Evolutionary conservation across 2,113 vertebrate species (phyloP).

Genomic region (Neolamprologus toae): DNA sequence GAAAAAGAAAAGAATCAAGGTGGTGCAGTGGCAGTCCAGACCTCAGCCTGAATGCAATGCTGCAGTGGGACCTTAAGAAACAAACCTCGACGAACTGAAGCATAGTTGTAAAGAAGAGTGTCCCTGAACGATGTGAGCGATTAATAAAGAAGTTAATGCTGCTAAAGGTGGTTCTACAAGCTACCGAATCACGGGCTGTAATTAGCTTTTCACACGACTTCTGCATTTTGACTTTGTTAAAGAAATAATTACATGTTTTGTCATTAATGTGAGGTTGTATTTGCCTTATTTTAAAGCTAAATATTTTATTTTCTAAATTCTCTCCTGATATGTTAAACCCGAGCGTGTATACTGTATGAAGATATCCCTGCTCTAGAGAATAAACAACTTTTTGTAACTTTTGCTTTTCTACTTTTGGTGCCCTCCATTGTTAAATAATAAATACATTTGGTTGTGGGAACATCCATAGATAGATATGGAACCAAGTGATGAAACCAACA

Average conservation of each 20-base stretch:
- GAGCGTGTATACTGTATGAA: background rate
- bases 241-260: background rate
- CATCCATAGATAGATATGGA: background rate
- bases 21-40: background rate
- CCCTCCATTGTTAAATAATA: background rate
- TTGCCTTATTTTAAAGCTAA: background rate
- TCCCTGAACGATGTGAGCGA: background rate
- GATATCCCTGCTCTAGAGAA: background rate
- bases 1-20: background rate
- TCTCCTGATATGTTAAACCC: background rate
- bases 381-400: background rate
- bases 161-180: background rate
- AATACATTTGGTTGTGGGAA: background rate
- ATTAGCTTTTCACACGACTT: background rate
- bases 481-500: background rate
- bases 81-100: background rate
- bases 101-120: background rate
- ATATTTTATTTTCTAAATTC: background rate
- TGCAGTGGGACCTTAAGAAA: background rate
- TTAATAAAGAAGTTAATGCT: background rate
- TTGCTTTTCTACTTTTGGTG: background rate
- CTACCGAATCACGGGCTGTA: background rate
- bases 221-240: background rate
- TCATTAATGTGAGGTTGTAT: background rate
- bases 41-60: background rate